Percentiles rank a stretch among this genome's conserved stretches.
These are phyloP conservation scores for Temnothorax longispinosus DNA, from an alignment of 1,140 invertebrate species.

Conservation along the genomic window DNA sequence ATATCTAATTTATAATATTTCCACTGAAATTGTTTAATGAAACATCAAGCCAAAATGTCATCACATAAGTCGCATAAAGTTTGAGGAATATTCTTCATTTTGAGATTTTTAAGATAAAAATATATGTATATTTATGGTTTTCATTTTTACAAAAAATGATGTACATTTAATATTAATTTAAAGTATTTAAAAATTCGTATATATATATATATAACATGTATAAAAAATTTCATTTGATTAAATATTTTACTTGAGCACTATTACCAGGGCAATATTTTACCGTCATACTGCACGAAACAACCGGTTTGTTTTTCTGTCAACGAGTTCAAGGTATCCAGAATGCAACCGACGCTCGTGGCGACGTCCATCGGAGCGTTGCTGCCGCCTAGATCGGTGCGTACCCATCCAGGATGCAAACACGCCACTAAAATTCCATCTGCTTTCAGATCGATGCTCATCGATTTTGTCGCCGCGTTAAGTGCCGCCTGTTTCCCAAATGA, in stretches of 20 bases:
- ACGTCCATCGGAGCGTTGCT: constrained; percentile 91
- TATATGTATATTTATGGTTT: constrained; percentile 41
- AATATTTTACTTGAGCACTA: constrained; percentile 17
- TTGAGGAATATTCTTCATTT: neutral
- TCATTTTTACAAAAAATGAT: constrained; percentile 32
- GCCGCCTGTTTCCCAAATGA: constrained; percentile 88
- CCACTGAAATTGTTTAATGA: constrained; percentile 34
- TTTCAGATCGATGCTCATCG: constrained; percentile 93
- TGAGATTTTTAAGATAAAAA: constrained; percentile 5
- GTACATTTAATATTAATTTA: constrained; percentile 50
- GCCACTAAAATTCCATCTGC: constrained; percentile 91
- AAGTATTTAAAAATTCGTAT: constrained; percentile 25
- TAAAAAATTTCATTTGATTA: constrained; percentile 23
- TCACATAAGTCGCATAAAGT: neutral
- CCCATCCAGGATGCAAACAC: constrained; percentile 95
- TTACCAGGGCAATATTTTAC: constrained; percentile 91
- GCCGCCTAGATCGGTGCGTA: constrained; percentile 95
- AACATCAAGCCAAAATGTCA: constrained; percentile 12
- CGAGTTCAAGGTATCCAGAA: constrained; percentile 89
- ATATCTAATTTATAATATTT: constrained; percentile 25
- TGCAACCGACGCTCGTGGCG: constrained; percentile 88
- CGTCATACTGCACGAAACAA: constrained; percentile 92
- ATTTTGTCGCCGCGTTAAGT: constrained; percentile 94
- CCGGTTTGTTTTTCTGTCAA: constrained; percentile 90
- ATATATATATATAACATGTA: constrained; percentile 31